A percentile compares a stretch with the other conserved stretches of the same genome.
Evolutionary conservation across 2,113 vertebrate genomes (phyloP).

Genomic region (Ahaetulla prasina): DNA sequence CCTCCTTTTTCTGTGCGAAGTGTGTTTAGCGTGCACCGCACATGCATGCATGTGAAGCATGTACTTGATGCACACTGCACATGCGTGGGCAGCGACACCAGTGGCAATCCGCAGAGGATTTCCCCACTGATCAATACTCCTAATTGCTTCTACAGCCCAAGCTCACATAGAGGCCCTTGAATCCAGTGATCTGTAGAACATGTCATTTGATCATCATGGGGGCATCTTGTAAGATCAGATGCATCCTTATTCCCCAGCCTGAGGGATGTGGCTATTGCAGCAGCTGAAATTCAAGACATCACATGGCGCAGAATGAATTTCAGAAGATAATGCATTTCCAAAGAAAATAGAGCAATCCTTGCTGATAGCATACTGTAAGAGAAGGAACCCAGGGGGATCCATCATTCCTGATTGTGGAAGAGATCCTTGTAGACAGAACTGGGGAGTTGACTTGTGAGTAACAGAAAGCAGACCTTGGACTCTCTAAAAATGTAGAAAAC

Average conservation of each 20-base stretch:
- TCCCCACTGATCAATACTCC: neutral
- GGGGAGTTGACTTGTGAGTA: neutral
- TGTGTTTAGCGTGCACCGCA: too few species aligned
- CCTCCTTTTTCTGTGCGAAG: too few species aligned
- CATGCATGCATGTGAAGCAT: too few species aligned
- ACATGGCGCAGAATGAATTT: neutral
- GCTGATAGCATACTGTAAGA: neutral
- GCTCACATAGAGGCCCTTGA: neutral
- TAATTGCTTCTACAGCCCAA: neutral
- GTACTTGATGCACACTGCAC: too few species aligned
- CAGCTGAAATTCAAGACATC: neutral
- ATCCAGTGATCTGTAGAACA: neutral
- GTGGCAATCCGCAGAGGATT: too few species aligned
- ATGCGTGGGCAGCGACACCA: too few species aligned
- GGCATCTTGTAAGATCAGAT: neutral
- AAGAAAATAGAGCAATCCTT: neutral
- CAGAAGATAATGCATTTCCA: neutral
- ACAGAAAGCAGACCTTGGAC: neutral
- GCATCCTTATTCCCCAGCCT: neutral
- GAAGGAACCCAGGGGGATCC: neutral
- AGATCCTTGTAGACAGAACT: neutral
- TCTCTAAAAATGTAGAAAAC: neutral
- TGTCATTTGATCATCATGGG: neutral
- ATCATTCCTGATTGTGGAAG: neutral
- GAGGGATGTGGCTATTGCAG: neutral